phyloP scores from a whole-genome alignment of 2,113 vertebrate species.

The Piprites chloris region DNA sequence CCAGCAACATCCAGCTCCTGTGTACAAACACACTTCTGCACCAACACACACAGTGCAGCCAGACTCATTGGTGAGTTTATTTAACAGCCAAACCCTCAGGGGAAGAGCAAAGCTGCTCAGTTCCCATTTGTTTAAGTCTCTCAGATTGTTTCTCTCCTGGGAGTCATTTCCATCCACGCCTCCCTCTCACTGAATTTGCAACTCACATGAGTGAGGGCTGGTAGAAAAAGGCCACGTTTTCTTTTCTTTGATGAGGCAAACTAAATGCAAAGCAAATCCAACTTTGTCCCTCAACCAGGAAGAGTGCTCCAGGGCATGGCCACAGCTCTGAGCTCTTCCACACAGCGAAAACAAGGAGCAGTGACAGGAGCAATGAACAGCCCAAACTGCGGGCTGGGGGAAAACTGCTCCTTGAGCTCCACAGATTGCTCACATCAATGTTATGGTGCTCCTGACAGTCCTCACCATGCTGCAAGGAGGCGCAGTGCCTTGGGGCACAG shows the following conservation, averaged over 20 bases:
- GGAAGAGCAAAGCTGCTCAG: background rate
- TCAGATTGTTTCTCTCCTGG: conserved; percentile 29
- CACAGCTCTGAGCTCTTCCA: background rate
- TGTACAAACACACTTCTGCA: background rate
- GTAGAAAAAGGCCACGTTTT: conserved; percentile 2
- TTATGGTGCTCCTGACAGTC: background rate
- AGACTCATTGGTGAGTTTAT: background rate
- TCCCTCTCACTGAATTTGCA: conserved; percentile 2
- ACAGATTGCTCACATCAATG: rapidly evolving
- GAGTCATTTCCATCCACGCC: conserved; percentile 38
- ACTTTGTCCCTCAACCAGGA: background rate
- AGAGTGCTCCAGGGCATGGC: background rate
- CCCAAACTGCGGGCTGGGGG: background rate
- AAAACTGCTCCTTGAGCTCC: background rate
- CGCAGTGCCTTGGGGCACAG: background rate
- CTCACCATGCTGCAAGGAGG: rapidly evolving
- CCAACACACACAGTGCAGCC: background rate
- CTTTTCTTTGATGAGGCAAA: conserved; percentile 13
- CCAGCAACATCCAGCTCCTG: background rate
- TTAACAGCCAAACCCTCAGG: conserved; percentile 34
- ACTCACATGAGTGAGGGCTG: background rate
- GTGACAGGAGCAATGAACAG: background rate
- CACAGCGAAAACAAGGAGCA: background rate
- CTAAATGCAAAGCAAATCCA: background rate
- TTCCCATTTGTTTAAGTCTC: conserved; percentile 54